Percentiles rank a stretch among this genome's conserved stretches.
phyloP scores from a whole-genome alignment of 2,797 vertebrate genomes.

The Thunnus albacares region DNA sequence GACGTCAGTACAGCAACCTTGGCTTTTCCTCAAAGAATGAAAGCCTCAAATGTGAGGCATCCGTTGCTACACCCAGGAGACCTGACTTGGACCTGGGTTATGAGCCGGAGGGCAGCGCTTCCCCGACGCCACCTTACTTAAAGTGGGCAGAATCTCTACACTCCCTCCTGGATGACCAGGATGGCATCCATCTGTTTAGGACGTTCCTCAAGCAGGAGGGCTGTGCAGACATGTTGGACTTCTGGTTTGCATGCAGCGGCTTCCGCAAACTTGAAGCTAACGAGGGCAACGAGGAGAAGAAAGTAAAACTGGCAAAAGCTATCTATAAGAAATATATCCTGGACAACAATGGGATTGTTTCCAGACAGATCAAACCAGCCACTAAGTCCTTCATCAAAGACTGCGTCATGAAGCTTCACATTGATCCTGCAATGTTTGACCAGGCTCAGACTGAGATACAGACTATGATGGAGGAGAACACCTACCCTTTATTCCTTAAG shows the following conservation, averaged over 20 bases:
- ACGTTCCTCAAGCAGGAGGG: slow-evolving; percentile 96
- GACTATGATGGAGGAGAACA: slow-evolving; percentile 96
- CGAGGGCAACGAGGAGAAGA: slow-evolving; percentile 92
- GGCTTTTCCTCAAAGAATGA: slow-evolving; percentile 90
- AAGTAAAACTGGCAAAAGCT: slow-evolving; percentile 95
- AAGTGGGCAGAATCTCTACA: slow-evolving; percentile 98
- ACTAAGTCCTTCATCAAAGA: slow-evolving; percentile 99
- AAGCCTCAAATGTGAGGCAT: slow-evolving; percentile 89
- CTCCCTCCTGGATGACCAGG: slow-evolving; percentile 97
- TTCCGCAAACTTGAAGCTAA: slow-evolving; percentile 94
- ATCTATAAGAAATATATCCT: slow-evolving; percentile 98
- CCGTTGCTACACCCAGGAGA: slow-evolving; percentile 93
- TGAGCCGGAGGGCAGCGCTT: slow-evolving; percentile 97
- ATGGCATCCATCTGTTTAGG: slow-evolving; percentile 96
- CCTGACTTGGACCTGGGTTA: slow-evolving; percentile 97
- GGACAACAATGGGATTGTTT: slow-evolving; percentile 94
- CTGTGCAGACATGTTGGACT: slow-evolving; percentile 95
- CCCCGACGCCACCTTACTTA: slow-evolving; percentile 96
- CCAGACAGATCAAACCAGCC: slow-evolving; percentile 95
- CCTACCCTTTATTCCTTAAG: slow-evolving; percentile 97
- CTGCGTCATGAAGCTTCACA: slow-evolving; percentile 93
- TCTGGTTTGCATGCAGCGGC: slow-evolving; percentile 99
- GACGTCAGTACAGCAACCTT: slow-evolving; percentile 84
- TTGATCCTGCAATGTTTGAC: slow-evolving; percentile 98
- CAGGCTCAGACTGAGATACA: slow-evolving; percentile 99